Evolutionary conservation across 2,888 invertebrate species (phyloP), one percentile per base, ranked within the genome.

Genomic region (Drosophila nr. medialis): DNA sequence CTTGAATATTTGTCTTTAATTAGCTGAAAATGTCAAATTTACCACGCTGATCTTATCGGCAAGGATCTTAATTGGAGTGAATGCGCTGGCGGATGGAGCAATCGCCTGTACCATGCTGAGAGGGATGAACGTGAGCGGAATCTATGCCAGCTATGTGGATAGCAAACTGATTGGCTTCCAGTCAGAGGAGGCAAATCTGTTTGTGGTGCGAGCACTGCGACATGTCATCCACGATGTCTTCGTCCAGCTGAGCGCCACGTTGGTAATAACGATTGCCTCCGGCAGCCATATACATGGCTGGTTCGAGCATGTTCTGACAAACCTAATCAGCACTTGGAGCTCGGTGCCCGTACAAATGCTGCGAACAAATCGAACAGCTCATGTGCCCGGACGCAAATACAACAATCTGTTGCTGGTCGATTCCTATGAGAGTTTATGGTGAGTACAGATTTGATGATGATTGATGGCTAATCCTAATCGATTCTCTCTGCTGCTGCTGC

Each of bases 341-440:
- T 60, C 70, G 4, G 64, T 72, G 2, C 60, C 84, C 0, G 75
- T 85, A 2, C 84, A 86, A 49, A 48, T 85, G 50, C 55, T 84
- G n/a, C 55, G 55, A 4, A 38, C 68, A 1, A 73, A 76, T 11
- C 24, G 29, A 3, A 13, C 55, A 3, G 21, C 21, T 4, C 63
- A 61, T 34, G 85, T 86, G 24, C 71, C 76, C 0, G 86, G 86
- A 0, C 59, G 82, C 8, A 88, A 83, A 49, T 64, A 72, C 10
- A 75, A 74, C 32, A 86, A 83, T 58, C 69, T 86, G 0, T 4
- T 86, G 42, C 68, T 90, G 40, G 72, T 91, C 2, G 91, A 91
- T 59, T 91, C 91, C 11, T 87, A 74, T 49, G 74, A 75, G 10
- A 77, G 83, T 5, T 70, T 91, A 30, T 64, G 67, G 84, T 80